Conservation (phyloP, 2,113 vertebrate species). For the Calyptommatus sinebrachiatus region DNA sequence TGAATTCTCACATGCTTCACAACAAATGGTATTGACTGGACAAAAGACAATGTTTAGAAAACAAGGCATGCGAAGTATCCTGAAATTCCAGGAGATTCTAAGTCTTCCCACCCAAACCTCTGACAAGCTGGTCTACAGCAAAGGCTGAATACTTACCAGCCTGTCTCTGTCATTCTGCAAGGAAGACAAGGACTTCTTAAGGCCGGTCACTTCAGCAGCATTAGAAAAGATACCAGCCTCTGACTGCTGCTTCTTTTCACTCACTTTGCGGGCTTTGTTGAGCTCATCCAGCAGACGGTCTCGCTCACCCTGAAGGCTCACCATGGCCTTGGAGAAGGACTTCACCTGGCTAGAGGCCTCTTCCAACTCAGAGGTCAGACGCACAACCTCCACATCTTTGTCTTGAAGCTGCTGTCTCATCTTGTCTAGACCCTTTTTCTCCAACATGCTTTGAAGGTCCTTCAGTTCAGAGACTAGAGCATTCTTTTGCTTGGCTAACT, state of each 20-base stretch:
- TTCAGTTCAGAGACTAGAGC: conserved; percentile 41
- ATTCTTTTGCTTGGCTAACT: conserved; percentile 47
- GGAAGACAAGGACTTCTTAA: conserved; percentile 89
- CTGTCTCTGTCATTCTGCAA: conserved; percentile 90
- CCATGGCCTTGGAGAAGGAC: conserved; percentile 73
- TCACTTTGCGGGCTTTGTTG: conserved; percentile 41
- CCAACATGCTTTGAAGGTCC: conserved; percentile 42
- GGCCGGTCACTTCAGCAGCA: conserved; percentile 80
- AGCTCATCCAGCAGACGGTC: conserved; percentile 65
- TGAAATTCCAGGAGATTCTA: not conserved
- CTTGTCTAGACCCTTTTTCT: conserved; percentile 59
- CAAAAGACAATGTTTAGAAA: not conserved
- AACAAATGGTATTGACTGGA: too few species aligned
- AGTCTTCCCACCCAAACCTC: not conserved
- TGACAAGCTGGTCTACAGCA: conserved; percentile 14
- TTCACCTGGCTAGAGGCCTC: conserved; percentile 68
- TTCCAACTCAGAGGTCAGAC: conserved; percentile 72
- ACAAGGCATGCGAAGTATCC: too few species aligned
- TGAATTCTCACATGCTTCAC: too few species aligned
- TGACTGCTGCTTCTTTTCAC: conserved; percentile 60
- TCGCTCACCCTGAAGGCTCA: conserved; percentile 72
- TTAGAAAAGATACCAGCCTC: conserved; percentile 32
- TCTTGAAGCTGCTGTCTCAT: conserved; percentile 60
- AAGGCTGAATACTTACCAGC: conserved; percentile 75
- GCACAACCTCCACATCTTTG: conserved; percentile 68